Evolutionary conservation across 2,888 invertebrate species (phyloP).

Genomic region (Rhagium mordax): DNA sequence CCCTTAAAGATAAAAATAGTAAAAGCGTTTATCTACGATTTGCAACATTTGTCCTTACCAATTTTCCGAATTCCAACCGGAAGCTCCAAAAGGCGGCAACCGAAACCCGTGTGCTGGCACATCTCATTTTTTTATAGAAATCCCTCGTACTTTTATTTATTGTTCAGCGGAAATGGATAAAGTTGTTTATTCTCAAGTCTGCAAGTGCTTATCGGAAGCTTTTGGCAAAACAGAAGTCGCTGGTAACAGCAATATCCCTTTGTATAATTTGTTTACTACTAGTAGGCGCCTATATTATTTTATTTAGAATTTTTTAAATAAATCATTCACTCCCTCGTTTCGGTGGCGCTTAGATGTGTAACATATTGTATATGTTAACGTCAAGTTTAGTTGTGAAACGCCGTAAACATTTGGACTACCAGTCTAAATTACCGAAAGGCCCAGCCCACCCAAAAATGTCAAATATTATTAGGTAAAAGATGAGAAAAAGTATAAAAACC

Average conservation of each 20-base stretch:
- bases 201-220: neutral
- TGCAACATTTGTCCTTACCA: too few species aligned
- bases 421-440: conserved; percentile 36
- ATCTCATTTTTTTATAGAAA: too few species aligned
- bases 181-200: neutral
- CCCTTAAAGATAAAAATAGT: too few species aligned
- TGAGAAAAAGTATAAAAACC: conserved; percentile 41
- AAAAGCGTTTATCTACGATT: too few species aligned
- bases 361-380: conserved; percentile 45
- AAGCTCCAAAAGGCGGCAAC: too few species aligned
- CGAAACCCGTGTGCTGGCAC: too few species aligned
- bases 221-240: neutral
- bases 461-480: conserved; percentile 42
- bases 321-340: conserved; percentile 47
- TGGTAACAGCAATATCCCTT: neutral
- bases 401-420: conserved; percentile 39
- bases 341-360: conserved; percentile 42
- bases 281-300: conserved; percentile 23
- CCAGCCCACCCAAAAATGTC: conserved; percentile 47
- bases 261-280: conserved; percentile 16
- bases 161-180: neutral
- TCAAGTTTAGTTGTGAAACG: conserved; percentile 39
- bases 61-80: too few species aligned
- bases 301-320: conserved; percentile 35
- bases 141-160: too few species aligned